A percentile compares a stretch with the other conserved stretches of the same genome.
Evolutionary conservation across 2,888 invertebrate genomes (phyloP).

Genomic region (Osmoderma eremita): DNA sequence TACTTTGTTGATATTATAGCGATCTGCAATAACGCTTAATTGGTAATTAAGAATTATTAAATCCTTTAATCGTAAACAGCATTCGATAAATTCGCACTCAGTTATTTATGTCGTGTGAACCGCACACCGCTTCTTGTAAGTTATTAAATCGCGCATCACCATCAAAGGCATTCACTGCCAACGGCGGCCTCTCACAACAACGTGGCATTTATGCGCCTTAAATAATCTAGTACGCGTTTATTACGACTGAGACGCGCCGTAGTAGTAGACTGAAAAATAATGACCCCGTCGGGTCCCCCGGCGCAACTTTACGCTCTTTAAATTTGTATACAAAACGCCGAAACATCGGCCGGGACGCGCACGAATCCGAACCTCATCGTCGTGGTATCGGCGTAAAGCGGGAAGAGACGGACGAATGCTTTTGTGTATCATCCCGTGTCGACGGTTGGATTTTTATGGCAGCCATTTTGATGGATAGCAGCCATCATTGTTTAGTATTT

Average conservation of each 20-base stretch:
- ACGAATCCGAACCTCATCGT: conserved; percentile 4
- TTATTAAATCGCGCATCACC: conserved; percentile 14
- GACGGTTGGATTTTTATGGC: conserved; percentile 50
- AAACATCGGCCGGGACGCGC: conserved; percentile 8
- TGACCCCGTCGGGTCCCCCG: conserved; percentile 18
- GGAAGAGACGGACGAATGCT: too few species aligned
- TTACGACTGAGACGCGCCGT: conserved; percentile 18
- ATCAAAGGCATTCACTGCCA: conserved; percentile 6
- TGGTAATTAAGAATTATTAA: conserved; percentile 19
- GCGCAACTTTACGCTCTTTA: conserved; percentile 37
- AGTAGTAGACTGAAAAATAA: conserved; percentile 35
- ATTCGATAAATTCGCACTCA: conserved; percentile 15
- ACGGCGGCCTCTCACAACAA: neutral
- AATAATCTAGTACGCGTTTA: conserved; percentile 22
- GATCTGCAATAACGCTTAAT: conserved; percentile 20
- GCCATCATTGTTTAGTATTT: conserved; percentile 69
- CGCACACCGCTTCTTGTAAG: neutral
- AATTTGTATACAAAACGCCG: conserved; percentile 32
- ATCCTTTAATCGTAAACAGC: conserved; percentile 9
- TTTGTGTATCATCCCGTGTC: neutral
- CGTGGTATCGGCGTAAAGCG: too few species aligned
- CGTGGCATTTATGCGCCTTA: conserved; percentile 5
- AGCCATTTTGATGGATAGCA: conserved; percentile 71
- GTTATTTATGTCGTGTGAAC: neutral
- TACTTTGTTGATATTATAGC: conserved; percentile 9